These are phyloP conservation scores for Eustalomyia histrio DNA, from an alignment of 2,888 invertebrate species.

Conservation along the genomic window DNA sequence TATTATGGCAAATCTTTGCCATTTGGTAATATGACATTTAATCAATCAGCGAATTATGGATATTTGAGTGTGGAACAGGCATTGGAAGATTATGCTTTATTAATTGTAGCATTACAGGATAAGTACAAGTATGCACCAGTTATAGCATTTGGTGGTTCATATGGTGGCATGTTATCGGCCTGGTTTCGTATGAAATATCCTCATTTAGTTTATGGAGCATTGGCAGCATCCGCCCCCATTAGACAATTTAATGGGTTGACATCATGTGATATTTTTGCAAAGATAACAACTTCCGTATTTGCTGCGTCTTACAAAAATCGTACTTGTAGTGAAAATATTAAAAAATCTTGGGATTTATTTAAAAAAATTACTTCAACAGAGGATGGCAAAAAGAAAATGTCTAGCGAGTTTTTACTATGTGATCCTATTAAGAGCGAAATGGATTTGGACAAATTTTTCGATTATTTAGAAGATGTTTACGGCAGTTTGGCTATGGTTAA, in stretches of 20 bases:
- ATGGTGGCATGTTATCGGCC: conserved; percentile 98
- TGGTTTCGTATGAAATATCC: conserved; percentile 99
- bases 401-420: conserved; percentile 35
- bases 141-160: conserved; percentile 92
- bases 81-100: conserved; percentile 93
- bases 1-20: conserved; percentile 96
- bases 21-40: conserved; percentile 88
- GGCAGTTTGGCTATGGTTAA: conserved; percentile 94
- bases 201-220: conserved; percentile 90
- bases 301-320: conserved; percentile 75
- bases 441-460: conserved; percentile 80
- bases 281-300: conserved; percentile 90
- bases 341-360: conserved; percentile 88
- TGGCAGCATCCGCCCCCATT: conserved; percentile 96
- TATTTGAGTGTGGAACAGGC: conserved; percentile 95
- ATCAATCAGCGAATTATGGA: conserved; percentile 85
- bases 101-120: conserved; percentile 82
- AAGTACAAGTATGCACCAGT: conserved; percentile 83
- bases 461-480: conserved; percentile 87
- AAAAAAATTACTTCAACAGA: conserved; percentile 68
- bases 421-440: conserved; percentile 47
- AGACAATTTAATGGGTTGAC: conserved; percentile 90
- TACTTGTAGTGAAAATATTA: conserved; percentile 86
- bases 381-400: conserved; percentile 58
- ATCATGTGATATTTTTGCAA: conserved; percentile 87